These are phyloP conservation scores for Papilio xuthus DNA, from an alignment of 1,140 invertebrate species.

Conservation along the genomic window DNA sequence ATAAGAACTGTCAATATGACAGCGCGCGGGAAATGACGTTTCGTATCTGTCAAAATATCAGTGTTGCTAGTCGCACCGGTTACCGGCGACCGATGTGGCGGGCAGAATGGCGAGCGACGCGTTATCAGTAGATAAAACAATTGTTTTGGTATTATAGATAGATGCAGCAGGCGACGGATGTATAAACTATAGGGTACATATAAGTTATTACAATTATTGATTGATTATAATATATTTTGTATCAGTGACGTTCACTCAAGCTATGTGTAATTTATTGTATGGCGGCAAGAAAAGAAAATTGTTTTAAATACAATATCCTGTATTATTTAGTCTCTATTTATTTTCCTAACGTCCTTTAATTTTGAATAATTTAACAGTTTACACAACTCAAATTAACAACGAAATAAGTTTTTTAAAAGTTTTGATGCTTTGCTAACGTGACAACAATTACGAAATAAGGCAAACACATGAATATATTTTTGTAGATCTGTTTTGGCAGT, in stretches of 20 bases:
- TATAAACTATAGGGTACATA: slow-evolving; percentile 48
- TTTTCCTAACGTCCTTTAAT: slow-evolving; percentile 26
- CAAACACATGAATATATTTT: too few species aligned
- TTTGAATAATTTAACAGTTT: background rate
- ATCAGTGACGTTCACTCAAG: slow-evolving; percentile 67
- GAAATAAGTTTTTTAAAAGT: too few species aligned
- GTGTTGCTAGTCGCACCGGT: background rate
- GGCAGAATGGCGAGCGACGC: slow-evolving; percentile 41
- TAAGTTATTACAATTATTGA: slow-evolving; percentile 65
- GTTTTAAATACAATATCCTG: slow-evolving; percentile 76
- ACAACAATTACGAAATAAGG: too few species aligned
- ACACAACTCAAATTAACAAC: too few species aligned
- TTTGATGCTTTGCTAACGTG: too few species aligned
- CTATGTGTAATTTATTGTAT: slow-evolving; percentile 67
- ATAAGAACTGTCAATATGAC: background rate
- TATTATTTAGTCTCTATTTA: slow-evolving; percentile 56
- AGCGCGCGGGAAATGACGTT: background rate
- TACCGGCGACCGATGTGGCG: too few species aligned
- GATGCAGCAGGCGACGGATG: slow-evolving; percentile 47
- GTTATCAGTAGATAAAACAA: slow-evolving; percentile 52
- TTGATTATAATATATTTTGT: slow-evolving; percentile 75
- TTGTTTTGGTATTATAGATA: slow-evolving; percentile 49
- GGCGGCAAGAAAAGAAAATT: slow-evolving; percentile 62
- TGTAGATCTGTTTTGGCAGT: too few species aligned
- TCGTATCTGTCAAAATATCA: background rate